Base-by-base conservation (phyloP, 2,888 invertebrate genomes). In the Strigamia maritima region DNA sequence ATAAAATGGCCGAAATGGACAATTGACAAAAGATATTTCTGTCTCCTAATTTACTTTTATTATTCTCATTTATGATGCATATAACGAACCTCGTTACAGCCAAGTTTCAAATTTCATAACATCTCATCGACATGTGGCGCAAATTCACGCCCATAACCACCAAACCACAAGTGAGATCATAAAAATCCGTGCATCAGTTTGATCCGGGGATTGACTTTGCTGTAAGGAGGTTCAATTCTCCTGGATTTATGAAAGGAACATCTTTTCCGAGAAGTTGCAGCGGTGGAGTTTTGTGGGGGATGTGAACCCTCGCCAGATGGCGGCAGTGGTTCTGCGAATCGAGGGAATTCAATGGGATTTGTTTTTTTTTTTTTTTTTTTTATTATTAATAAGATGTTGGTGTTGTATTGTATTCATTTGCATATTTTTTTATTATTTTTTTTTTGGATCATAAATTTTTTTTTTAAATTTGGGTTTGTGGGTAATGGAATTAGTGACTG, bases 31-130 rank as follows among this genome's bases (percentile, higher is more conserved):
- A n/a, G n/a, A n/a, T n/a, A n/a, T n/a, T n/a, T n/a, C n/a, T n/a
- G n/a, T n/a, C n/a, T n/a, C n/a, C n/a, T 54, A 54, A 54, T 54
- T 54, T 54, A 54, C 54, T 54, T 54, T 54, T 54, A 54, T 54
- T 54, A 54, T 54, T 54, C 16, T 54, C 54, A 54, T 54, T 54
- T 54, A 54, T 54, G 54, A 54, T 54, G 54, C 54, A 54, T 54
- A 54, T 54, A 54, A 54, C 54, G 54, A 54, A 54, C 54, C 54
- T 54, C 54, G n/a, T 4, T 54, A 54, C n/a, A 54, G 16, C 54
- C 7, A 54, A 54, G 54, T 54, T 54, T 54, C 54, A 16, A 19
- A 54, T 54, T 54, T 54, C 54, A 10, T 10, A 40, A 10, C 14
- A 10, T 14, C 8, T 40, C 40, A 40, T 16, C 54, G 54, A 7